A percentile compares a stretch with the other conserved stretches of the same genome.
phyloP scores from a whole-genome alignment of 2,797 vertebrate species.

The Anguilla marmorata region DNA sequence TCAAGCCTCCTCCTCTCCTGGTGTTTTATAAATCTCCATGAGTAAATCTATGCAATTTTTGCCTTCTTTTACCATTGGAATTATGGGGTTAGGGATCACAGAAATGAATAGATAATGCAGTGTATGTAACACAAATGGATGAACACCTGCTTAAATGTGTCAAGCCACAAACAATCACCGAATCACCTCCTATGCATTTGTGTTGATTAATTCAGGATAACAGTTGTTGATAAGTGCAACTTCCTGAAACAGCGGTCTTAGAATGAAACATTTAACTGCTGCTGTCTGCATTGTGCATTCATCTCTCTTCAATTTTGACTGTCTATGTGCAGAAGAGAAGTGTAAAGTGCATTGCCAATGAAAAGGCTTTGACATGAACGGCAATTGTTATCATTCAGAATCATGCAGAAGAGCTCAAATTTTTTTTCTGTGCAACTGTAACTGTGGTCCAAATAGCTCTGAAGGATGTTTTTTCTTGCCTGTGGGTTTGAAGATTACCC shows the following conservation, averaged over 20 bases:
- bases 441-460: constrained; percentile 55
- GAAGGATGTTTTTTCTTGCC: constrained; percentile 45
- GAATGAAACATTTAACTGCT: constrained; percentile 63
- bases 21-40: background rate
- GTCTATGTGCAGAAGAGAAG: constrained; percentile 56
- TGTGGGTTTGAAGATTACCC: constrained; percentile 24
- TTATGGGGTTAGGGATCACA: background rate
- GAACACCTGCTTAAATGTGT: background rate
- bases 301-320: constrained; percentile 54
- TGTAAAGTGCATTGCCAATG: constrained; percentile 76
- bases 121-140: background rate
- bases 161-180: background rate
- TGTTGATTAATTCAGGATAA: constrained; percentile 5
- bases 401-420: constrained; percentile 68
- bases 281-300: constrained; percentile 71
- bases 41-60: background rate
- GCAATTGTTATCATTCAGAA: constrained; percentile 60
- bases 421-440: constrained; percentile 51
- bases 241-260: constrained; percentile 65
- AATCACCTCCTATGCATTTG: background rate
- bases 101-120: background rate
- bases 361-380: constrained; percentile 63
- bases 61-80: background rate
- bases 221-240: constrained; percentile 59
- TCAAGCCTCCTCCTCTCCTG: background rate